phyloP scores from a whole-genome alignment of 2,888 invertebrate species.

The Monoplex corrugatus region DNA sequence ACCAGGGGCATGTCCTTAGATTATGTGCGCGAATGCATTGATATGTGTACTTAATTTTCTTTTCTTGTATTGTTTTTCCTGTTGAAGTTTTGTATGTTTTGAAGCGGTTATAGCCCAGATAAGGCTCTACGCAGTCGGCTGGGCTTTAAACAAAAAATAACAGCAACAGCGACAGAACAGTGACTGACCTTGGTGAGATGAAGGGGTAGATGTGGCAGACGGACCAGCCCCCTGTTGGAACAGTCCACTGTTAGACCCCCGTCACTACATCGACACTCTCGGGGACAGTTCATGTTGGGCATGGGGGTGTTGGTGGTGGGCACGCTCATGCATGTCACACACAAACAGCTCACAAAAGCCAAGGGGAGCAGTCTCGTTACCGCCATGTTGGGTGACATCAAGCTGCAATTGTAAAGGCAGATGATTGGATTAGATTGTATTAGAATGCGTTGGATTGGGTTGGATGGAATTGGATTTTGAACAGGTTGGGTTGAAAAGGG shows the following conservation, averaged over 20 bases:
- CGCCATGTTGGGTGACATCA: background rate
- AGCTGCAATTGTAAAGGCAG: too few species aligned
- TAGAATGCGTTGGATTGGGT: too few species aligned
- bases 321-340: background rate
- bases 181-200: conserved; percentile 35
- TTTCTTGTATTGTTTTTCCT: too few species aligned
- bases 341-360: background rate
- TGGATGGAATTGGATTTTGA: too few species aligned
- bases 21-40: too few species aligned
- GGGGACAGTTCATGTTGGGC: conserved; percentile 52
- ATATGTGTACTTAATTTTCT: too few species aligned
- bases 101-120: too few species aligned
- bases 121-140: too few species aligned
- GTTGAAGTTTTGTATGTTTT: too few species aligned
- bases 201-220: conserved; percentile 48
- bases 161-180: background rate
- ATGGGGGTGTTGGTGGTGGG: background rate
- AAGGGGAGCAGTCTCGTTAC: background rate
- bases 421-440: too few species aligned
- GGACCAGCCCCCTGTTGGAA: conserved; percentile 40
- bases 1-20: too few species aligned
- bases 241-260: conserved; percentile 54
- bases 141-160: background rate
- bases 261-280: conserved; percentile 54
- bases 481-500: too few species aligned